phyloP scores from a whole-genome alignment of 2,888 invertebrate species.

The Torymus aiolomorphi region DNA sequence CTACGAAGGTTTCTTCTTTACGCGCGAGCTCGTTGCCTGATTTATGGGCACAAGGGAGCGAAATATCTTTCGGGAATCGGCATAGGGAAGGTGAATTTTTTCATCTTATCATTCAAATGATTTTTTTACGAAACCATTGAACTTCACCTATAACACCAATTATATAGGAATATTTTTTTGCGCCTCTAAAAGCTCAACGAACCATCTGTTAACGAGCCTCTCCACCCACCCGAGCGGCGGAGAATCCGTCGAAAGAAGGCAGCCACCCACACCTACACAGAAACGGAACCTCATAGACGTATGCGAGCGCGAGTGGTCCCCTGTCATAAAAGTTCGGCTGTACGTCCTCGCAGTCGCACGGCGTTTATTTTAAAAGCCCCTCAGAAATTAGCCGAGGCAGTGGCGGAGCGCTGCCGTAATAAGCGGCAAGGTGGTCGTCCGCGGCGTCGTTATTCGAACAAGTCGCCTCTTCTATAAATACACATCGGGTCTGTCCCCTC shows the following conservation, averaged over 20 bases:
- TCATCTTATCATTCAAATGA: too few relatives aligned
- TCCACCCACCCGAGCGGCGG: background rate
- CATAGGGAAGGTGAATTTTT: too few relatives aligned
- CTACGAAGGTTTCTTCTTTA: background rate
- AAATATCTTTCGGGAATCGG: too few relatives aligned
- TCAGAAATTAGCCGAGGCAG: slow-evolving; percentile 35
- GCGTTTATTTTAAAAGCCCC: slow-evolving; percentile 28
- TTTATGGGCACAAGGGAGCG: too few relatives aligned
- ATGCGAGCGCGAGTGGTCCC: background rate
- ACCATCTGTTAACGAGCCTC: slow-evolving; percentile 21
- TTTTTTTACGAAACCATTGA: too few relatives aligned
- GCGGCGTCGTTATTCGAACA: background rate
- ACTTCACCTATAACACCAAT: too few relatives aligned
- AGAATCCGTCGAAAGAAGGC: background rate
- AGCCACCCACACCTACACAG: background rate
- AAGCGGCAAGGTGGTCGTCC: slow-evolving; percentile 43
- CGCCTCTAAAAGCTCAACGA: background rate
- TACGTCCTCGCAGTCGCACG: background rate
- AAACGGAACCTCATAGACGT: background rate
- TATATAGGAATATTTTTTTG: background rate
- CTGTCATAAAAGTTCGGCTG: background rate
- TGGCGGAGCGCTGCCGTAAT: background rate
- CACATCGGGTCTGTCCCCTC: background rate
- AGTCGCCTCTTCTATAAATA: slow-evolving; percentile 28
- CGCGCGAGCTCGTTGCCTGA: too few relatives aligned